Evolutionary conservation across 2,797 vertebrate species (phyloP), one percentile per base, ranked within the genome.

Genomic region (Serranus cabrilla): DNA sequence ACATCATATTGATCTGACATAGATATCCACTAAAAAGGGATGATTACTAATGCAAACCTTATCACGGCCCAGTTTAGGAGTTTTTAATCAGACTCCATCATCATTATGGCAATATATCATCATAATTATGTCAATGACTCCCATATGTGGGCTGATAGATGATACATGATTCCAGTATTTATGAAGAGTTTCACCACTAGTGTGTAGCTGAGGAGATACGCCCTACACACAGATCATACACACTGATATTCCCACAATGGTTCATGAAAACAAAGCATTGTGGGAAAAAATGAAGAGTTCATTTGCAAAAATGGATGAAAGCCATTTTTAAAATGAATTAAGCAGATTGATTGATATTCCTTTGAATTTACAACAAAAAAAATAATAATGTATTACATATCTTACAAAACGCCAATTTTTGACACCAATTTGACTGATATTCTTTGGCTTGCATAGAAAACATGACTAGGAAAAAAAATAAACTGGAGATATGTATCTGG

Each of bases 121-220:
- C 60, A 57, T 67, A 65, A 69, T 87, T 76, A 82, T 67, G 72
- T 58, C 72, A 81, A 91, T 88, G 88, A 82, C 49, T 88, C 63
- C 86, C 89, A 92, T 79, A 86, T 93, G 90, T 73, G 63, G 40
- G 62, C 80, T 83, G 83, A 84, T 80, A 78, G 77, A 80, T 72
- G 76, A 87, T 54, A 79, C 27, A 55, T 12, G 60, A 47, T 61
- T 84, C 40, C 57, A 7, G 39, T 31, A 47, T 82, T 86, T 77
- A 79, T 80, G 51, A 84, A 1, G 65, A 51, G 31, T 69, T 80
- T 87, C 50, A 56, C 66, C 21, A 47, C 20, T 18, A 4, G 39
- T 78, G 71, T 71, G 74, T 42, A 27, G 52, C 23, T 42, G 39
- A 39, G 43, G 20, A 31, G 70, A 42, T 51, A 63, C 57, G 11